phyloP scores from a whole-genome alignment of 1,140 invertebrate species.

The Calephelis nemesis region DNA sequence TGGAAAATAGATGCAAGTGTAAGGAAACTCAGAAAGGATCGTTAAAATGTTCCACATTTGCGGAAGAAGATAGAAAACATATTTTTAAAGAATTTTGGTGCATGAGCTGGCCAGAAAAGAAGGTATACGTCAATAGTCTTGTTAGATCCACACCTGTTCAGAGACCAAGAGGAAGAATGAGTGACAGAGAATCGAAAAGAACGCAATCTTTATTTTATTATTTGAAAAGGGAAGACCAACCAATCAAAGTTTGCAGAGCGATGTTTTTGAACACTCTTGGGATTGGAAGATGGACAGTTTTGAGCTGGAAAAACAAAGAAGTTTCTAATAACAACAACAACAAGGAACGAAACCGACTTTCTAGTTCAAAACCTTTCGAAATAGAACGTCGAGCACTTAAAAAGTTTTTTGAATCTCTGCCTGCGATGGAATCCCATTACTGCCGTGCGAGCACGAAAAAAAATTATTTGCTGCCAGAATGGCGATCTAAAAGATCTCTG shows the following conservation, averaged over 20 bases:
- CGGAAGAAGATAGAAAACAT: not conserved
- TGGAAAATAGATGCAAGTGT: not conserved
- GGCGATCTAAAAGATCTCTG: constrained; percentile 28
- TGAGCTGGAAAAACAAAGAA: constrained; percentile 23
- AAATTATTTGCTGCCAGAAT: constrained; percentile 35
- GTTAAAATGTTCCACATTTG: not conserved
- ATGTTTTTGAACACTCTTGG: constrained; percentile 23
- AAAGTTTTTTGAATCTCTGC: constrained; percentile 31
- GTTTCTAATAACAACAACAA: constrained; percentile 1
- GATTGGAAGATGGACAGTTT: constrained; percentile 24
- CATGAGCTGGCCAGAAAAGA: constrained; percentile 22
- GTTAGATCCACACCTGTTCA: too few species aligned
- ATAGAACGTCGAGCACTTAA: constrained; percentile 4
- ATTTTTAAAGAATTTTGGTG: constrained; percentile 24
- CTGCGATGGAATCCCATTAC: constrained; percentile 17
- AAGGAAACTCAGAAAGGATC: constrained; percentile 2
- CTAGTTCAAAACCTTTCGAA: constrained; percentile 15
- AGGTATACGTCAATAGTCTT: too few species aligned
- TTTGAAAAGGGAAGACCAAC: constrained; percentile 19
- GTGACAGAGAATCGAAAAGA: constrained; percentile 9
- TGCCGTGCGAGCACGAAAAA: constrained; percentile 26
- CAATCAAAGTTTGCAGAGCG: constrained; percentile 22
- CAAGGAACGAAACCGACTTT: not conserved
- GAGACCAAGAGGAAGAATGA: constrained; percentile 19
- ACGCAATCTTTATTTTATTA: constrained; percentile 19